A percentile compares a stretch with the other conserved stretches of the same genome.
Evolutionary conservation across 1,140 invertebrate species (phyloP).

Genomic region (Ceratina calcarata): DNA sequence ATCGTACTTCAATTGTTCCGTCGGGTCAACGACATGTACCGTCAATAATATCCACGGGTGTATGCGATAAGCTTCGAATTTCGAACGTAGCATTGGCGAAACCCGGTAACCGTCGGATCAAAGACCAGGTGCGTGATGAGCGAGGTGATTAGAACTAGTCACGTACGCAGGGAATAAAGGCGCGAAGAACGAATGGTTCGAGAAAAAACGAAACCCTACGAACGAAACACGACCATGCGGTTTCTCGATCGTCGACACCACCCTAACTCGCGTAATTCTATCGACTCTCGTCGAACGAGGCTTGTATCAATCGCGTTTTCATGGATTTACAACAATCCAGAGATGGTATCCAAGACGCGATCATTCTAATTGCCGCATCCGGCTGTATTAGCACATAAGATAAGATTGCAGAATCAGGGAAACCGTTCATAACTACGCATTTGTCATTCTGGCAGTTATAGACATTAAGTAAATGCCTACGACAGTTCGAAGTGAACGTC

Average conservation of each 20-base stretch:
- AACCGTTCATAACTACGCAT: background rate
- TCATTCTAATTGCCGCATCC: background rate
- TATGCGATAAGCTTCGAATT: background rate
- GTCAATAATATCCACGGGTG: background rate
- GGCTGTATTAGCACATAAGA: background rate
- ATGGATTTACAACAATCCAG: too few species aligned
- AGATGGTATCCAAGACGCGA: background rate
- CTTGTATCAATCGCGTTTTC: background rate
- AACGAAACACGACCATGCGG: background rate
- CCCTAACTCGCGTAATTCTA: background rate
- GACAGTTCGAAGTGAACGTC: too few species aligned
- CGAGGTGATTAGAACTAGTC: constrained; percentile 20
- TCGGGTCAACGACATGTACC: background rate
- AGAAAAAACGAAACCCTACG: constrained; percentile 23
- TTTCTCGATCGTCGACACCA: background rate
- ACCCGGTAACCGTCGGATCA: constrained; percentile 21
- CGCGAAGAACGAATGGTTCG: constrained; percentile 2
- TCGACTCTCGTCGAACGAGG: background rate
- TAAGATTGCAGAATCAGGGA: background rate
- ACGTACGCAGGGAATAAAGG: constrained; percentile 11
- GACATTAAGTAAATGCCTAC: too few species aligned
- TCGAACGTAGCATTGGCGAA: constrained; percentile 15
- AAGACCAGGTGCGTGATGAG: constrained; percentile 35
- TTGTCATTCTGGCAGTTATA: background rate
- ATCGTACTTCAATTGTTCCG: background rate